Percentiles rank a stretch among this genome's conserved stretches.
Conservation (phyloP, 2,888 invertebrate genomes). For the Drosophila neotestacea region DNA sequence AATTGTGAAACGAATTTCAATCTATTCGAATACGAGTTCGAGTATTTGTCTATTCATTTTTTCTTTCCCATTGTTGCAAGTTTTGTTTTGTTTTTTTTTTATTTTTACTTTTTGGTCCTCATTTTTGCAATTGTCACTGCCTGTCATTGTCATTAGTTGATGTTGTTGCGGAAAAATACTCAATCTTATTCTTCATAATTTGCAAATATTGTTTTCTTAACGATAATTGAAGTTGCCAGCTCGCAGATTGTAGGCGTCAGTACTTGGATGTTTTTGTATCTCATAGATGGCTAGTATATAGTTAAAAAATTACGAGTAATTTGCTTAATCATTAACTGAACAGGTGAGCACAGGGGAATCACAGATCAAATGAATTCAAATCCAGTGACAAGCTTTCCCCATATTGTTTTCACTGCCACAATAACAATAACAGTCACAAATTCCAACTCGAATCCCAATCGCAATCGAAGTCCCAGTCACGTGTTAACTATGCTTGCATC, state of each 20-base stretch:
- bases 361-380: slow-evolving; percentile 5
- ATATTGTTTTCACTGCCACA: neutral
- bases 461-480: slow-evolving; percentile 1
- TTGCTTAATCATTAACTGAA: slow-evolving; percentile 11
- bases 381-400: slow-evolving; percentile 9
- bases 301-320: slow-evolving; percentile 3
- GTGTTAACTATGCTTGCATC: slow-evolving; percentile 12
- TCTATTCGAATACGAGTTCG: slow-evolving; percentile 7
- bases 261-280: neutral
- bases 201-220: slow-evolving; percentile 5
- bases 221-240: slow-evolving; percentile 20
- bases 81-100: neutral
- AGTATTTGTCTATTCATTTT: slow-evolving; percentile 1
- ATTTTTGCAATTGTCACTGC: slow-evolving; percentile 31
- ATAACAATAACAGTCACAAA: neutral
- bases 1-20: slow-evolving; percentile 52
- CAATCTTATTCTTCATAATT: slow-evolving; percentile 7
- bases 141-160: slow-evolving; percentile 43
- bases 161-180: slow-evolving; percentile 41
- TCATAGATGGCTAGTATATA: neutral
- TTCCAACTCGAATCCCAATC: neutral
- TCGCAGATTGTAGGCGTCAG: slow-evolving; percentile 1
- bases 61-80: slow-evolving; percentile 18
- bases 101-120: slow-evolving; percentile 1
- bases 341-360: slow-evolving; percentile 4